These are phyloP conservation scores for Neogale vison DNA, from an alignment of 2,113 vertebrate genomes.

Conservation along the genomic window DNA sequence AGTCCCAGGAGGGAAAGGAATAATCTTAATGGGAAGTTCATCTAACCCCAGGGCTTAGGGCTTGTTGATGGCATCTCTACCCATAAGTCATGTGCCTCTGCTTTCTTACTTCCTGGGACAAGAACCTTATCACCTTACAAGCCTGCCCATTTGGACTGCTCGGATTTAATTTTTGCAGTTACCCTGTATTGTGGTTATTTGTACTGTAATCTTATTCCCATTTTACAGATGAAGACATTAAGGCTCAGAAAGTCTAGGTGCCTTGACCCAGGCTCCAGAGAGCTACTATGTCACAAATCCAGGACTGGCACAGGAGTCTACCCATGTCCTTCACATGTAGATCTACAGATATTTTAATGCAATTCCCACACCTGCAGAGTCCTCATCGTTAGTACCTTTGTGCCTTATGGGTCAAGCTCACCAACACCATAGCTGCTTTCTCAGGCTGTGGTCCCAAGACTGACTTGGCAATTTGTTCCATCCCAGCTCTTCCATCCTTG, in stretches of 20 bases:
- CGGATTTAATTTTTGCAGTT: background rate
- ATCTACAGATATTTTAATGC: background rate
- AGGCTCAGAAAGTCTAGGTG: background rate
- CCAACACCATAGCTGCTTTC: background rate
- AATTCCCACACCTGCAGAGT: background rate
- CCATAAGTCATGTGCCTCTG: background rate
- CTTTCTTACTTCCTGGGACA: background rate
- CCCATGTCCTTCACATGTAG: no score
- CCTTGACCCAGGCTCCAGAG: background rate
- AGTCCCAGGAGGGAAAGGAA: background rate
- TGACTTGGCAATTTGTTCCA: no score
- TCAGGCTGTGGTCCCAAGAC: rapidly evolving
- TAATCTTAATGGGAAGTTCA: background rate
- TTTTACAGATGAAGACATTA: background rate
- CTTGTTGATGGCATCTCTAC: background rate
- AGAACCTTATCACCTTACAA: background rate
- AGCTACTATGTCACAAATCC: background rate
- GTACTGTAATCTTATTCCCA: background rate
- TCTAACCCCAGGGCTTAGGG: background rate
- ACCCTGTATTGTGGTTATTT: background rate
- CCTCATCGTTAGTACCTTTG: background rate
- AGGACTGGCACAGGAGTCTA: no score
- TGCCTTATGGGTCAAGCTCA: background rate
- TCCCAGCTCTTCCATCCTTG: background rate
- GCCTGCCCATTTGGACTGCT: background rate